Evolutionary conservation across 2,888 invertebrate species (phyloP).

Genomic region (Drosophila prolongata): DNA sequence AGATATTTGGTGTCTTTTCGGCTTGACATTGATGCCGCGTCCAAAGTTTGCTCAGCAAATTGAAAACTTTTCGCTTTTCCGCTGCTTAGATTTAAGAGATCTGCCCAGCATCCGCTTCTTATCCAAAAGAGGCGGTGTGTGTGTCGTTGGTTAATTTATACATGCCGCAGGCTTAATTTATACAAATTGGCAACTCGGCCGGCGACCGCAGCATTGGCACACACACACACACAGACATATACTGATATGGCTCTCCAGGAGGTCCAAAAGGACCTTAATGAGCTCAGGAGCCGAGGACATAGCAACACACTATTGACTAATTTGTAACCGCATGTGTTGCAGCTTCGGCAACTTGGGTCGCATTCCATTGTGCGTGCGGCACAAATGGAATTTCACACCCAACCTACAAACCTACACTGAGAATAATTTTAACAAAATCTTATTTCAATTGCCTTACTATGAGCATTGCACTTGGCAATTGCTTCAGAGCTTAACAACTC

Average conservation of each 20-base stretch:
- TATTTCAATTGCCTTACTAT: too few species aligned
- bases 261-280: constrained; percentile 53
- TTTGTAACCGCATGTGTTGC: constrained; percentile 71
- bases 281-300: constrained; percentile 50
- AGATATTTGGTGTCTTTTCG: constrained; percentile 54
- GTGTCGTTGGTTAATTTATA: constrained; percentile 54
- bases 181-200: constrained; percentile 62
- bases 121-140: neutral
- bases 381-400: constrained; percentile 68
- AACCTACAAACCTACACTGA: constrained; percentile 18
- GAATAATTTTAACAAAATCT: neutral
- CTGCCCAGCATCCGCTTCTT: constrained; percentile 1
- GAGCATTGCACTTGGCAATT: too few species aligned
- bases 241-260: constrained; percentile 5
- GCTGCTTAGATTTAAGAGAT: constrained; percentile 34
- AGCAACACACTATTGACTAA: constrained; percentile 68
- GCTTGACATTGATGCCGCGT: constrained; percentile 52
- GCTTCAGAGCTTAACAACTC: too few species aligned
- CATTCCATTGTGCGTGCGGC: constrained; percentile 60
- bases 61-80: constrained; percentile 42
- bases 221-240: neutral
- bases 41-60: constrained; percentile 45
- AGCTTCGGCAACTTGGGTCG: constrained; percentile 42
- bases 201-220: constrained; percentile 31
- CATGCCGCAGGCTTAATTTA: constrained; percentile 63